Conservation (phyloP, 2,888 invertebrate genomes). For the Adineta ricciae region DNA sequence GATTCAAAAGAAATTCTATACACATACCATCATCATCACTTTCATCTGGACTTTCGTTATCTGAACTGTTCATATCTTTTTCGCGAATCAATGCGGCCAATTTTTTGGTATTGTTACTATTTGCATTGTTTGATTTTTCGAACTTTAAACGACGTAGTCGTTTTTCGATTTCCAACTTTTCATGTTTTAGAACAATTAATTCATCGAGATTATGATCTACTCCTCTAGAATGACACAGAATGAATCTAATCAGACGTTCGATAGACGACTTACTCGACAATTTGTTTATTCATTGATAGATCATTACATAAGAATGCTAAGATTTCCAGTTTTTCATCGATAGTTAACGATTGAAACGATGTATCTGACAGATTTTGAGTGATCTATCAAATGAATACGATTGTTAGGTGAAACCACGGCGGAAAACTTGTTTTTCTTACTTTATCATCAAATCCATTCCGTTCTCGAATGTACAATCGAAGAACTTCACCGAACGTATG, state of each 20-base stretch:
- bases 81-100: background rate
- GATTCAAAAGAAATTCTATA: no score
- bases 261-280: constrained; percentile 53
- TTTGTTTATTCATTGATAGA: constrained; percentile 78
- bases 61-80: constrained; percentile 12
- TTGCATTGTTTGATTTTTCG: background rate
- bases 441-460: constrained; percentile 18
- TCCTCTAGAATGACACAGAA: constrained; percentile 56
- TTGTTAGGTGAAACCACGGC: background rate
- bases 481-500: constrained; percentile 81
- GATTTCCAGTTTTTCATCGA: constrained; percentile 75
- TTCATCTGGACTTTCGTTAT: background rate
- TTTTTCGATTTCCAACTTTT: constrained; percentile 81
- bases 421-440: background rate
- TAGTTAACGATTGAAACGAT: background rate
- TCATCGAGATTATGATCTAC: constrained; percentile 77
- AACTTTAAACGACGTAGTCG: constrained; percentile 51
- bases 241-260: background rate
- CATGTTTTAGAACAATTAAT: constrained; percentile 73
- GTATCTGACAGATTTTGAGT: constrained; percentile 6
- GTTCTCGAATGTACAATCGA: constrained; percentile 60
- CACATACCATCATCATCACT: constrained; percentile 24
- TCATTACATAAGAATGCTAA: constrained; percentile 86
- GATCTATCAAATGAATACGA: background rate
- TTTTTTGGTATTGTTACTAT: background rate